Percentiles rank a stretch among this genome's conserved stretches.
These are phyloP conservation scores for Neoascia interrupta DNA, from an alignment of 2,888 invertebrate species.

Conservation along the genomic window DNA sequence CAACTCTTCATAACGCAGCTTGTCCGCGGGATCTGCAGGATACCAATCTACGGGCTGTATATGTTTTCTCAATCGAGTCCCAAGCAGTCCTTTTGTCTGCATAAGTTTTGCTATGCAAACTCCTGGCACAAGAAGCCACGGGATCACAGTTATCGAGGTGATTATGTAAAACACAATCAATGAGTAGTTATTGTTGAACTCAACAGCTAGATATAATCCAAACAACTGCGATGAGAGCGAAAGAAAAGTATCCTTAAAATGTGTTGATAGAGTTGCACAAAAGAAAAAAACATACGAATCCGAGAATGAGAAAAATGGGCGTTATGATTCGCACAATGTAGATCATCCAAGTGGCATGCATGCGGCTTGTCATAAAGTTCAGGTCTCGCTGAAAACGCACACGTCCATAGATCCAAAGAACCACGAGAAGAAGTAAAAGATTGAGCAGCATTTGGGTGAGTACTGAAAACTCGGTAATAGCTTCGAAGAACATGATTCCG, in stretches of 20 bases:
- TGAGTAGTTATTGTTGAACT: slow-evolving; percentile 36
- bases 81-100: slow-evolving; percentile 72
- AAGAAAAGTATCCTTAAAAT: slow-evolving; percentile 23
- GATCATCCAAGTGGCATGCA: slow-evolving; percentile 79
- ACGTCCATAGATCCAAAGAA: slow-evolving; percentile 89
- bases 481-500: slow-evolving; percentile 55
- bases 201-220: slow-evolving; percentile 32
- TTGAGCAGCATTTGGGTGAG: slow-evolving; percentile 88
- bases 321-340: slow-evolving; percentile 84
- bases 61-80: slow-evolving; percentile 72
- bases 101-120: slow-evolving; percentile 73
- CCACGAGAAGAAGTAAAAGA: slow-evolving; percentile 87
- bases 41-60: slow-evolving; percentile 77
- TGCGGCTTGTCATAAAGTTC: slow-evolving; percentile 86
- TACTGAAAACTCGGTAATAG: slow-evolving; percentile 42
- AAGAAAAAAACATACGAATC: slow-evolving; percentile 26
- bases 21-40: slow-evolving; percentile 74
- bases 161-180: slow-evolving; percentile 26
- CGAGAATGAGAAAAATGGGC: slow-evolving; percentile 79
- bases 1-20: slow-evolving; percentile 75
- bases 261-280: not conserved
- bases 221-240: slow-evolving; percentile 21
- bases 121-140: slow-evolving; percentile 75
- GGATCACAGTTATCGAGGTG: slow-evolving; percentile 56
- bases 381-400: slow-evolving; percentile 82